Evolutionary conservation across 2,797 vertebrate species (phyloP), one percentile per base, ranked within the genome.

Genomic region (Chromis chromis): DNA sequence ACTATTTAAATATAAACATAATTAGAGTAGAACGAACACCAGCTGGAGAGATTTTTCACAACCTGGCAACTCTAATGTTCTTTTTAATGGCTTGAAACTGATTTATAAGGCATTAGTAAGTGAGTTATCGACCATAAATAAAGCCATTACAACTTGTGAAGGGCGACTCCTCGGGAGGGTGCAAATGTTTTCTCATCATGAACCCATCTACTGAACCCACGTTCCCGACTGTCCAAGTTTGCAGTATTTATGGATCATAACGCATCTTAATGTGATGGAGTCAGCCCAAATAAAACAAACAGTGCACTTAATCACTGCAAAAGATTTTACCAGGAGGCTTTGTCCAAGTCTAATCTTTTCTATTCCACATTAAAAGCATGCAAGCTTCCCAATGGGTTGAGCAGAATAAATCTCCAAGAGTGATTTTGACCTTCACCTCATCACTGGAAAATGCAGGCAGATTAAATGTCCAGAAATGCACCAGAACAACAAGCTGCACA

Each of bases 381-480:
- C 16, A 11, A 39, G 12, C 33, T 66, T 65, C 52, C 59, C 24
- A 24, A 25, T 0, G 7, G 36, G 19, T 21, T 48, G 56, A 1
- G 16, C 22, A 53, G 44, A 71, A 72, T 61, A 79, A 70, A 79
- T 83, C 57, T 65, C 4, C 6, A n/a, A 36, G 21, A 74, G 70
- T 14, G 31, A 81, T 58, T 84, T 5, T 68, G 78, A 81, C 68
- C 65, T 74, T 65, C 21, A 66, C 9, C 62, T 21, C 8, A 8
- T 42, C 8, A 56, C 57, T 9, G 46, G 53, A 73, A n/a, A 5
- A 19, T 17, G 31, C 31, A 31, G 31, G 44, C 44, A 6, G 44
- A 46, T 46, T 9, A 21, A 21, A 49, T 11, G 9, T 36, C 6
- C 28, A 21, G 1, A 49, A 21, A 49, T 24, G 22, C 11, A 14